Percentiles rank a stretch among this genome's conserved stretches.
Evolutionary conservation across 2,113 vertebrate species (phyloP).

Genomic region (Elgaria multicarinata): DNA sequence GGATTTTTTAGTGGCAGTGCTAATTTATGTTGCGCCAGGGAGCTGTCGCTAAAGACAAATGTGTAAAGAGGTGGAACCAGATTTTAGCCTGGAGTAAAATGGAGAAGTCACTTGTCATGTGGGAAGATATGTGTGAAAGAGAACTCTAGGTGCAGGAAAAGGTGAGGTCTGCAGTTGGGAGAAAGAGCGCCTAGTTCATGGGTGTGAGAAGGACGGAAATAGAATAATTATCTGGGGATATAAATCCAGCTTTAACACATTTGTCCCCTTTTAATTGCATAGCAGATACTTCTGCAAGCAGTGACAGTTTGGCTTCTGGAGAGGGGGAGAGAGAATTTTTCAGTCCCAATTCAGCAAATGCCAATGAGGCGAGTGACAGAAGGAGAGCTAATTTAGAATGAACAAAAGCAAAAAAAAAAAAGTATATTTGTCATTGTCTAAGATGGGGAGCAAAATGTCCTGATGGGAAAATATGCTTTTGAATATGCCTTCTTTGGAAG

Average conservation of each 20-base stretch:
- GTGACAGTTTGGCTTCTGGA: conserved; percentile 46
- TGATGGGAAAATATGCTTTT: conserved; percentile 37
- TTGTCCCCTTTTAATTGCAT: conserved; percentile 25
- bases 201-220: conserved; percentile 29
- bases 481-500: conserved; percentile 41
- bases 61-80: conserved; percentile 24
- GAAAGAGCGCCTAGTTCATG: conserved; percentile 27
- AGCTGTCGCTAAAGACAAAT: conserved; percentile 6
- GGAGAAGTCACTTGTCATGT: conserved; percentile 23
- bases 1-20: not conserved
- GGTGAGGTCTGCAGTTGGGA: conserved; percentile 22
- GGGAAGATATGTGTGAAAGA: conserved; percentile 15
- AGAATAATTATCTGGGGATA: conserved; percentile 5
- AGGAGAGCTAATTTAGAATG: conserved; percentile 40
- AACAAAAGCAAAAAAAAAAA: conserved; percentile 10
- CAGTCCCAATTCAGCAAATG: conserved; percentile 37
- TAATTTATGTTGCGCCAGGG: conserved; percentile 25
- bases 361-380: conserved; percentile 35
- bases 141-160: conserved; percentile 17
- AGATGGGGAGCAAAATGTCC: conserved; percentile 57
- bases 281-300: conserved; percentile 40
- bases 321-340: conserved; percentile 31
- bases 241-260: conserved; percentile 41
- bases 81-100: conserved; percentile 18
- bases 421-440: conserved; percentile 47